A percentile compares a stretch with the other conserved stretches of the same genome.
Conservation (phyloP, 2,113 vertebrate species). For the Macroglossus sobrinus region DNA sequence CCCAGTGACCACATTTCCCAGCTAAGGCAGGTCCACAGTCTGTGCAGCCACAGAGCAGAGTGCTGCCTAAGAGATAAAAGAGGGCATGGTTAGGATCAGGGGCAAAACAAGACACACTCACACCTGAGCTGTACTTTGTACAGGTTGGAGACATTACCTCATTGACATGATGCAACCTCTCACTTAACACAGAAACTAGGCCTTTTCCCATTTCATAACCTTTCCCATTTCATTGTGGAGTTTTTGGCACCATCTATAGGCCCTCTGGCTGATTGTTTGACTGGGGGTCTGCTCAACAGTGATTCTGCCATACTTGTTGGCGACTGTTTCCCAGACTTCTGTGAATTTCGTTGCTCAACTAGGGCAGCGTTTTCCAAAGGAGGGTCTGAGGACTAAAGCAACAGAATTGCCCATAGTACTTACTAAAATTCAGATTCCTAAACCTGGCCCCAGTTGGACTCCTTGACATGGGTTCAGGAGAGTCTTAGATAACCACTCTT, state of each 20-base stretch:
- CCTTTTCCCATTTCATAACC: conserved; percentile 20
- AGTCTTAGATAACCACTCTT: neutral
- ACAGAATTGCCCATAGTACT: neutral
- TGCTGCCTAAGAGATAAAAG: neutral
- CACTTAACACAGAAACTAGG: conserved; percentile 11
- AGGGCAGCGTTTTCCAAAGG: neutral
- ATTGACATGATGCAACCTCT: conserved; percentile 1
- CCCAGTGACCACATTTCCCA: neutral
- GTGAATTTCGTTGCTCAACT: neutral
- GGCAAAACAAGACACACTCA: neutral
- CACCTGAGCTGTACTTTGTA: neutral
- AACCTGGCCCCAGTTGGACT: neutral
- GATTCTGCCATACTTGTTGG: neutral
- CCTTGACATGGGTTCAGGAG: neutral
- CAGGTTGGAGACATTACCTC: conserved; percentile 41
- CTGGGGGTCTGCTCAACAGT: neutral
- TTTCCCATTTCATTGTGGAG: neutral
- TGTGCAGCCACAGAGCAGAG: neutral
- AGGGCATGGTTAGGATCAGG: neutral
- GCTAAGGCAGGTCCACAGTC: neutral
- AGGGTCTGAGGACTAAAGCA: neutral
- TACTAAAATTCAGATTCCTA: neutral
- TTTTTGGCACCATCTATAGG: neutral
- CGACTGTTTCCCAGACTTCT: neutral
- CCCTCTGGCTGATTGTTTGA: neutral